Evolutionary conservation across 1,140 invertebrate genomes (phyloP).

Genomic region (Bombus sibiricus): DNA sequence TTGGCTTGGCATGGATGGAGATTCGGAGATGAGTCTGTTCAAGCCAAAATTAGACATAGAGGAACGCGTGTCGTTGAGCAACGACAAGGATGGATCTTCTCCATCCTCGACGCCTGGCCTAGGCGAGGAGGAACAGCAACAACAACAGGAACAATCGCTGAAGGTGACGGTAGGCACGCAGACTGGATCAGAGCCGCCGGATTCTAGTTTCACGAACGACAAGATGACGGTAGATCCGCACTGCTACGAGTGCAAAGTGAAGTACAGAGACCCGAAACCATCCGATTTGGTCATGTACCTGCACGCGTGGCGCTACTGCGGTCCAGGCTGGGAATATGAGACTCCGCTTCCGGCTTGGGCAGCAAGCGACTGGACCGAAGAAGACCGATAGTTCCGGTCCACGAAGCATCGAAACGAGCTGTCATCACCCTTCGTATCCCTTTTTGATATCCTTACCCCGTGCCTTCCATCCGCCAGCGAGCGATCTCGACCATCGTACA

Average conservation of each 20-base stretch:
- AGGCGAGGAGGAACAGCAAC: constrained; percentile 73
- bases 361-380: constrained; percentile 88
- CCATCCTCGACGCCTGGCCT: constrained; percentile 76
- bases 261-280: constrained; percentile 94
- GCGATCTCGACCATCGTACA: constrained; percentile 68
- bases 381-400: constrained; percentile 78
- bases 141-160: constrained; percentile 73
- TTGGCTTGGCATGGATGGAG: constrained; percentile 95
- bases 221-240: constrained; percentile 92
- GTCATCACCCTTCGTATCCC: constrained; percentile 45
- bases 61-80: constrained; percentile 78
- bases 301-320: constrained; percentile 96
- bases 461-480: constrained; percentile 80
- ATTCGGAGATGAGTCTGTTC: constrained; percentile 91
- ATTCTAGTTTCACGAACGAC: constrained; percentile 87
- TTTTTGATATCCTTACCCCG: constrained; percentile 81
- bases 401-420: constrained; percentile 30
- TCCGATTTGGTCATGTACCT: constrained; percentile 97
- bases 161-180: constrained; percentile 92
- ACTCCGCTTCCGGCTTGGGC: constrained; percentile 95
- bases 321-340: constrained; percentile 94
- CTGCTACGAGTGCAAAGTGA: constrained; percentile 96
- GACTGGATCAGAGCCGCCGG: constrained; percentile 89
- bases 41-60: constrained; percentile 88
- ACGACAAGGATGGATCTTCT: constrained; percentile 76